These are phyloP conservation scores for Apamea crenata DNA, from an alignment of 2,888 invertebrate genomes.

Conservation along the genomic window DNA sequence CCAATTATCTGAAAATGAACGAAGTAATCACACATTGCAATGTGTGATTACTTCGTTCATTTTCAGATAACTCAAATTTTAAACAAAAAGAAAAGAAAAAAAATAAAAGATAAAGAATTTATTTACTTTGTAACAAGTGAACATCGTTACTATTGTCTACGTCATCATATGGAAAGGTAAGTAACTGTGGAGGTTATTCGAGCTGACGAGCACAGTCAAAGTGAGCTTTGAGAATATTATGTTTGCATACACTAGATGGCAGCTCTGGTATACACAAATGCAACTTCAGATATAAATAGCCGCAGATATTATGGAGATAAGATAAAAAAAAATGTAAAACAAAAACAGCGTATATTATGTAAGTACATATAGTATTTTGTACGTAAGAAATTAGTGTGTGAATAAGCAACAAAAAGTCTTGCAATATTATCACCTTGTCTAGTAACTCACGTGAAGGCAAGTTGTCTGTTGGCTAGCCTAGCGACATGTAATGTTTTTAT, in stretches of 20 bases:
- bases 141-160: not conserved
- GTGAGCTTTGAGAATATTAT: conserved; percentile 17
- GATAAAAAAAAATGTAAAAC: no score
- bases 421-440: not conserved
- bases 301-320: not conserved
- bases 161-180: conserved; percentile 39
- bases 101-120: no score
- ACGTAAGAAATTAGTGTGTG: not conserved
- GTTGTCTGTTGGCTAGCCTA: not conserved
- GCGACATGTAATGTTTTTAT: not conserved
- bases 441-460: no score
- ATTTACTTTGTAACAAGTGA: not conserved
- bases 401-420: not conserved
- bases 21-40: no score
- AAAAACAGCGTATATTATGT: not conserved
- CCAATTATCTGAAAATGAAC: no score
- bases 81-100: no score
- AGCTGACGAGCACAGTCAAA: not conserved
- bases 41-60: not conserved
- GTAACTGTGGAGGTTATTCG: not conserved
- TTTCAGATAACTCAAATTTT: not conserved
- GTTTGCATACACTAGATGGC: conserved; percentile 41
- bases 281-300: not conserved
- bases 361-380: not conserved
- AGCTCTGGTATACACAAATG: conserved; percentile 18